phyloP scores from a whole-genome alignment of 2,888 invertebrate genomes.

The Alsophila aescularia region DNA sequence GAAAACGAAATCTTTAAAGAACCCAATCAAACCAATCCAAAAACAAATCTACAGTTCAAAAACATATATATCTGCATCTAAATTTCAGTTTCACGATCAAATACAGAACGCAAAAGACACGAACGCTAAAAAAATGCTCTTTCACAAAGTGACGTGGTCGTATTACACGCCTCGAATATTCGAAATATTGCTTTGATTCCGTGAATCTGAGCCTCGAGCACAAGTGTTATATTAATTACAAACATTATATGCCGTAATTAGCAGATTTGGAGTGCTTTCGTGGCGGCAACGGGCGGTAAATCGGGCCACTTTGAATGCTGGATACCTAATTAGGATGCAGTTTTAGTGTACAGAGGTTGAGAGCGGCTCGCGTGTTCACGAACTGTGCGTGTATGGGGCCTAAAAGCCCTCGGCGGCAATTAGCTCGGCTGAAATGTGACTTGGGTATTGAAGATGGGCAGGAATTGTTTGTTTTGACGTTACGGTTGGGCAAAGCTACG shows the following conservation, averaged over 20 bases:
- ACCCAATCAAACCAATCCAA: not conserved
- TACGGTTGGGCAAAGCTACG: conserved; percentile 9
- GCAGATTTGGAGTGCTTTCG: conserved; percentile 68
- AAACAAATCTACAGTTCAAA: not conserved
- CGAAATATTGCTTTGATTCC: conserved; percentile 72
- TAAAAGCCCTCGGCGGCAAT: conserved; percentile 60
- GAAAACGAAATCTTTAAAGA: too few species aligned
- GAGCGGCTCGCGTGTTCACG: conserved; percentile 59
- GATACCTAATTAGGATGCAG: conserved; percentile 73
- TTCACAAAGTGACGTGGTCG: conserved; percentile 64
- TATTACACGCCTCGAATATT: conserved; percentile 65
- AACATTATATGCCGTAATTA: conserved; percentile 83
- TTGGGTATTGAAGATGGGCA: conserved; percentile 47
- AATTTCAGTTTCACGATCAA: conserved; percentile 18
- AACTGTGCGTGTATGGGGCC: conserved; percentile 65
- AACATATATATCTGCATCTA: not conserved
- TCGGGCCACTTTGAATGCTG: conserved; percentile 68
- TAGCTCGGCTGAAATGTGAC: conserved; percentile 58
- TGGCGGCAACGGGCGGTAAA: conserved; percentile 67
- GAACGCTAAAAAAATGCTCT: conserved; percentile 42
- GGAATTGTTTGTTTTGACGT: conserved; percentile 18
- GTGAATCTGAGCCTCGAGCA: conserved; percentile 38
- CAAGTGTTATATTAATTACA: conserved; percentile 83
- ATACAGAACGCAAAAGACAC: conserved; percentile 49
- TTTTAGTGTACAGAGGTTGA: conserved; percentile 56